These are phyloP conservation scores for Camelus bactrianus DNA, from an alignment of 2,113 vertebrate species.

Conservation along the genomic window DNA sequence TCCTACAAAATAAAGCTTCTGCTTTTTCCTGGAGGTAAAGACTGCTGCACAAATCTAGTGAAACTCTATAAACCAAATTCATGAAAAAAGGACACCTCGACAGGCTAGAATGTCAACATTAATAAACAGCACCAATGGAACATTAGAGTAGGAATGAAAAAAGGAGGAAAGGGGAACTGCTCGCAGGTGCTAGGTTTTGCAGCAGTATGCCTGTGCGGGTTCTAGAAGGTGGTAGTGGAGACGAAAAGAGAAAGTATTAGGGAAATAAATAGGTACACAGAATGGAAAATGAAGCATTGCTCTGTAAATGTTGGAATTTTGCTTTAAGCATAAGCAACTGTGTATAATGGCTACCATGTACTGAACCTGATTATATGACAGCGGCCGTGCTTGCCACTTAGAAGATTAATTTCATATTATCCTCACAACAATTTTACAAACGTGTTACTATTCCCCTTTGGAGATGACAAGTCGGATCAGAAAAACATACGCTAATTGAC, in stretches of 20 bases:
- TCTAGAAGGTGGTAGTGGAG: neutral
- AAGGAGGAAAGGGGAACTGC: constrained; percentile 29
- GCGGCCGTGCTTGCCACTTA: neutral
- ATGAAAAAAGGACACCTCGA: constrained; percentile 62
- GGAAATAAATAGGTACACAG: neutral
- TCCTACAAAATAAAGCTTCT: constrained; percentile 62
- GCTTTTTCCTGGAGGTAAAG: constrained; percentile 80
- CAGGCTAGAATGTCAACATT: constrained; percentile 74
- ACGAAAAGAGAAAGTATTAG: neutral
- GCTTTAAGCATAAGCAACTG: neutral
- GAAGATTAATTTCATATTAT: neutral
- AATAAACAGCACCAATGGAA: constrained; percentile 75
- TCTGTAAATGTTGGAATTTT: neutral
- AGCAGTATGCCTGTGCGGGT: neutral
- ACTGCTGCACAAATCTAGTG: constrained; percentile 44
- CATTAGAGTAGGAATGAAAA: constrained; percentile 45
- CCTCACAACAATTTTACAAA: neutral
- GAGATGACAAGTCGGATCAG: neutral
- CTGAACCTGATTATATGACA: neutral
- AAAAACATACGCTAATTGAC: neutral
- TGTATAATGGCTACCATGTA: neutral
- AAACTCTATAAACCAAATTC: constrained; percentile 76
- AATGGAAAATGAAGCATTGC: neutral
- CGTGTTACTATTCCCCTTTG: neutral
- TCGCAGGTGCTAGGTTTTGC: constrained; percentile 14